Conservation (phyloP, 2,797 vertebrate species). For the Rhabdophis nuchalis region DNA sequence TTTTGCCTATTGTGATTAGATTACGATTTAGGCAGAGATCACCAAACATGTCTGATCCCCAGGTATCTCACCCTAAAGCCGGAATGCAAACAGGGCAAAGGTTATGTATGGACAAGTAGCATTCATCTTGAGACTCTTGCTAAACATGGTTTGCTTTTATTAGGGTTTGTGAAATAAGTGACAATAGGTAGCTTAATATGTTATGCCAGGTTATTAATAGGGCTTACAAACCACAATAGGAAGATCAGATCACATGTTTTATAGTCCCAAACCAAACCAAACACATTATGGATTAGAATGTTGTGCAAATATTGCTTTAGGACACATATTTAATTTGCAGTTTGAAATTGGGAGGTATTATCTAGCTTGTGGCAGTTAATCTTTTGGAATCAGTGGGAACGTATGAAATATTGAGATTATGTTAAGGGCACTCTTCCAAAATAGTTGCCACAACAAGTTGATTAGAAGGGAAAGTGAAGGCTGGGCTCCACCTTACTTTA, state of each 20-base stretch:
- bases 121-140: not conserved
- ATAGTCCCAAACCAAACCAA: not conserved
- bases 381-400: not conserved
- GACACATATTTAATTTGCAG: not conserved
- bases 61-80: not conserved
- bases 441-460: not conserved
- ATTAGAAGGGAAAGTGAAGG: not conserved
- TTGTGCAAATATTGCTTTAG: not conserved
- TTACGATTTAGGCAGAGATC: not conserved
- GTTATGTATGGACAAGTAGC: not conserved
- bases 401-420: not conserved
- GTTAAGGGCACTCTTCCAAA: not conserved
- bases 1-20: not conserved
- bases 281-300: not conserved
- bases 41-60: not conserved
- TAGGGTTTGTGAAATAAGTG: not conserved
- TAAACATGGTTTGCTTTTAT: not conserved
- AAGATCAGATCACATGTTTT: not conserved
- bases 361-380: not conserved
- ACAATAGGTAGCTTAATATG: not conserved
- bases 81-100: not conserved
- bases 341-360: not conserved
- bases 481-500: not conserved
- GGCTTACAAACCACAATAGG: not conserved
- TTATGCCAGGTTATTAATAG: not conserved